Base-by-base conservation (phyloP, 2,888 invertebrate species). In the Vesta saturnalis region DNA sequence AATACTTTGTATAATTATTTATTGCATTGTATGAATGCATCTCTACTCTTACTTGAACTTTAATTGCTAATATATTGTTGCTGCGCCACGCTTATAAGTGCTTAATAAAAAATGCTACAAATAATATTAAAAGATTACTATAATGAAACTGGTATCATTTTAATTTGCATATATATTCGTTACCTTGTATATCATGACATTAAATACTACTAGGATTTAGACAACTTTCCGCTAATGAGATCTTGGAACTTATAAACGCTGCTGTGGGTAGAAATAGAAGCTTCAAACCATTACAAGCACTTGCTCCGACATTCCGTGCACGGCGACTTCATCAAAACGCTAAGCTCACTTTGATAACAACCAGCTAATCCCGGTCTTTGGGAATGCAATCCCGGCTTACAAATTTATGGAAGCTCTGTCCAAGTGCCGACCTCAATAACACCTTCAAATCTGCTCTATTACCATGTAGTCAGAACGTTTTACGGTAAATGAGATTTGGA, bases 301-400 rank as follows among this genome's bases (percentile, higher is more conserved):
- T 77, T 77, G 79, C 75, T 76, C 75, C 74, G 69, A 75, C 78
- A 81, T 81, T 81, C 80, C 77, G 74, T 70, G 79, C 81, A 81
- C 79, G 80, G 77, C 78, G 78, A 79, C 80, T 80, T 80, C 80
- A 80, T 80, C 80, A 80, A 79, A 80, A 79, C 77, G 78, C 78
- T 79, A 80, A 80, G 78, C 80, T 77, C 77, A 75, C 76, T 75
- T 79, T 80, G 80, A 81, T 81, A 81, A 80, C 80, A 79, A 76
- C 75, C 78, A 74, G 79, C 80, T 81, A 81, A 81, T 81, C 81
- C 80, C 75, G 76, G 77, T 75, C 77, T 75, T 73, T 72, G 78
- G 77, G 78, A 79, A 80, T 80, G 80, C 80, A 80, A 80, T 80
- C 79, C 79, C 75, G 74, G 76, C 76, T 73, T 76, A 73, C 77